These are phyloP conservation scores for Neoaliturus tenellus DNA, from an alignment of 2,888 invertebrate genomes.

Conservation along the genomic window DNA sequence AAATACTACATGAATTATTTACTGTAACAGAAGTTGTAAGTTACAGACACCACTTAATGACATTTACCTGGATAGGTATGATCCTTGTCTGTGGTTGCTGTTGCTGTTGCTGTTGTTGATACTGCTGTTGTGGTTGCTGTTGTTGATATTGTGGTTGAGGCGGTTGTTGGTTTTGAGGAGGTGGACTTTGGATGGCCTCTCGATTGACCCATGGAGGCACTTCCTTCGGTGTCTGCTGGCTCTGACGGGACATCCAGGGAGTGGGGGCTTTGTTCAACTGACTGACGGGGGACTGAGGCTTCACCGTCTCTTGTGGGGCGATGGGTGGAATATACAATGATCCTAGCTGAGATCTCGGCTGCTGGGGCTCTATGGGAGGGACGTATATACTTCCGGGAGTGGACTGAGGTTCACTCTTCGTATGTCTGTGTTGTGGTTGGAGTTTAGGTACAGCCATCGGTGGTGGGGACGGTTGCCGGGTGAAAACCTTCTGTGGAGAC, in stretches of 20 bases:
- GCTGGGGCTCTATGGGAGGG: conserved; percentile 66
- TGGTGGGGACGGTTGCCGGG: conserved; percentile 55
- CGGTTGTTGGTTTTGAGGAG: conserved; percentile 1
- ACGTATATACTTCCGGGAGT: conserved; percentile 68
- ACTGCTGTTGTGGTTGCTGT: neutral
- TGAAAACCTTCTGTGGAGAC: conserved; percentile 25
- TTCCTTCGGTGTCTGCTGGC: conserved; percentile 68
- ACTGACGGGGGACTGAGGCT: conserved; percentile 49
- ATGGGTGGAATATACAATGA: conserved; percentile 76
- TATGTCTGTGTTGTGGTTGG: conserved; percentile 54
- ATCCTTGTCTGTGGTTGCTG: conserved; percentile 60
- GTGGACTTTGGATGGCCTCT: conserved; percentile 64
- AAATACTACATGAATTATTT: too few species aligned
- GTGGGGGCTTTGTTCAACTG: conserved; percentile 77
- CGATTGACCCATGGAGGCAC: conserved; percentile 74
- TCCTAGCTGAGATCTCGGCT: conserved; percentile 72
- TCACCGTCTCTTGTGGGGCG: conserved; percentile 48
- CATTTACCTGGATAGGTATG: conserved; percentile 66
- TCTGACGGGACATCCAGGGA: conserved; percentile 75
- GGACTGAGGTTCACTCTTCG: conserved; percentile 54
- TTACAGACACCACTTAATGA: too few species aligned
- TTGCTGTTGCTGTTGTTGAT: neutral
- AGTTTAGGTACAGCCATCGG: conserved; percentile 58
- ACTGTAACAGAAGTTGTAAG: too few species aligned
- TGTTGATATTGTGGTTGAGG: neutral